Percentiles rank a stretch among this genome's conserved stretches.
These are phyloP conservation scores for Melanostoma scalare DNA, from an alignment of 2,888 invertebrate genomes.

Conservation along the genomic window DNA sequence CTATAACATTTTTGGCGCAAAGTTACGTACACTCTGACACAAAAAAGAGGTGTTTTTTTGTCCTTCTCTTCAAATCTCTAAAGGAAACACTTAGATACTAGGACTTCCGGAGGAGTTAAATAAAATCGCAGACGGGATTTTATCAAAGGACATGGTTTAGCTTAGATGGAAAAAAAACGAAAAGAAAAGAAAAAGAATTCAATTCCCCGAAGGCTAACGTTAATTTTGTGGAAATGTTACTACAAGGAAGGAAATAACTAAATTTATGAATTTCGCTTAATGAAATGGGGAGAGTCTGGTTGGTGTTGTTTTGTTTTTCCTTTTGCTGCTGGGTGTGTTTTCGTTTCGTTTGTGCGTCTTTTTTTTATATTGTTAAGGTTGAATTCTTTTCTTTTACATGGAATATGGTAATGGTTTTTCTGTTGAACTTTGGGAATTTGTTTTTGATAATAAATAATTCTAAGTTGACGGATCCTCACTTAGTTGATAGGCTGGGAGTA, in stretches of 20 bases:
- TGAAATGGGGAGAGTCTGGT: constrained; percentile 34
- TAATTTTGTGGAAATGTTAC: constrained; percentile 65
- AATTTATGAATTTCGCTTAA: constrained; percentile 63
- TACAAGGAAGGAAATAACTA: constrained; percentile 62
- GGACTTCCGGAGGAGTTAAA: constrained; percentile 45
- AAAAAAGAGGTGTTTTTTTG: constrained; percentile 21
- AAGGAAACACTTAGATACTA: constrained; percentile 50
- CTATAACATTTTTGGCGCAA: background rate
- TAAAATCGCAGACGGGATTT: constrained; percentile 48
- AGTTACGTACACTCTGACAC: constrained; percentile 16
- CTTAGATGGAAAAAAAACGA: background rate
- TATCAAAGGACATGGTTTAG: constrained; percentile 14
- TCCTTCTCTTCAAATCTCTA: background rate
- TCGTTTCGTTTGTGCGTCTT: background rate
- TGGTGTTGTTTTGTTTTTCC: background rate
- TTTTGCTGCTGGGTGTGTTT: background rate
- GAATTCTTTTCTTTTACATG: constrained; percentile 9
- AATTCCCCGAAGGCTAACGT: constrained; percentile 37
- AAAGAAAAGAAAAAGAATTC: no score
- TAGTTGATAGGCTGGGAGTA: no score
- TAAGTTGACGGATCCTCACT: no score
- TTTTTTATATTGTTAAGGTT: constrained; percentile 8
- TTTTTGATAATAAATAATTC: constrained; percentile 14
- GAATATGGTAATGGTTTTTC: constrained; percentile 1
- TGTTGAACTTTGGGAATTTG: constrained; percentile 5